Base-by-base conservation (phyloP, 2,888 invertebrate species). In the Diplolepis rosae region DNA sequence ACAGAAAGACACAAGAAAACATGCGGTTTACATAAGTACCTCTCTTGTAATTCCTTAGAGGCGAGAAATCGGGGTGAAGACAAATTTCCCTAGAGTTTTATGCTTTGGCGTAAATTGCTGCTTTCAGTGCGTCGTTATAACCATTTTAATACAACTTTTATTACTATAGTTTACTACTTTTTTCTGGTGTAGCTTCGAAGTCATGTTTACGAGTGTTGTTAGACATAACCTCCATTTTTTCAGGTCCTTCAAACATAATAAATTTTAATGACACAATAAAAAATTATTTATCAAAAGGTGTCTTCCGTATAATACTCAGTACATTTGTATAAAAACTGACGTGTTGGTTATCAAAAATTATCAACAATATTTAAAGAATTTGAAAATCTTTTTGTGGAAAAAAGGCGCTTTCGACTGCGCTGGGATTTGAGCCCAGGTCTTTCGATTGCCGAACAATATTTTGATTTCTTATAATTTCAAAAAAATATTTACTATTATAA, bases 11-110 rank as follows among this genome's bases (percentile, higher is more conserved):
- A 70, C 71, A 70, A 78, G 76, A 78, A 77, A 80, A 83, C 82
- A 81, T 76, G 75, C 79, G 80, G 82, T 83, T 84, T 83, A 83
- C 83, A 84, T 81, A 83, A 84, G 80, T 80, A 81, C 78, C 74
- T 24, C 79, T 79, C 79, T 79, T 79, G 82, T 80, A 81, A 81
- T 82, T 79, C 79, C 75, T 76, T 68, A 65, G 73, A 67, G 73
- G 77, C 72, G 51, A 65, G 79, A 70, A 65, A 71, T 70, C 56
- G 61, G 73, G 75, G 75, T 73, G 77, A 77, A 70, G 76, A 75
- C 72, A 69, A 73, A 70, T 69, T 69, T 61, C 74, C 74, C 66
- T 69, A 74, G 71, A 65, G 56, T 72, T 74, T 71, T 61, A 61
- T 42, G 61, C 39, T 27, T 61, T 24, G 4, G 27, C 24, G 30